Conservation (phyloP, 2,797 vertebrate genomes). For the Arremon aurantiirostris region DNA sequence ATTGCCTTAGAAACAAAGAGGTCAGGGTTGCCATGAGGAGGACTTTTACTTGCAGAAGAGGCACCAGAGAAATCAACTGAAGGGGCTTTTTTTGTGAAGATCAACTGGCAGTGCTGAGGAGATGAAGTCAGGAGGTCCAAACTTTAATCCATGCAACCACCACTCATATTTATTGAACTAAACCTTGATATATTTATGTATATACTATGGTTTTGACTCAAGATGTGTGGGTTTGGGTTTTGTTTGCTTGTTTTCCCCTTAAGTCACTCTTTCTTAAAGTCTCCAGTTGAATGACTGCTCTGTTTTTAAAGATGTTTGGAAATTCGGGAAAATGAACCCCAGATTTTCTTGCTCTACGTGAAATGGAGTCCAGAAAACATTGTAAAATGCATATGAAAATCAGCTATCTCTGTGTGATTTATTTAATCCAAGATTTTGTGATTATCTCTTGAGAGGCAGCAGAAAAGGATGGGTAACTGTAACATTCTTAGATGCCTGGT, state of each 20-base stretch:
- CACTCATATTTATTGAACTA: background rate
- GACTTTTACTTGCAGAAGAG: background rate
- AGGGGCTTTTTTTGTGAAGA: too few relatives aligned
- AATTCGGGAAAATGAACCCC: background rate
- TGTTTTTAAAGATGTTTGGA: background rate
- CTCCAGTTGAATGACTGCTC: background rate
- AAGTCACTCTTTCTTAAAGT: background rate
- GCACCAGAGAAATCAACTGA: background rate
- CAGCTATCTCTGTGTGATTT: background rate
- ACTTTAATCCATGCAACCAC: background rate
- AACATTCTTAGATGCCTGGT: background rate
- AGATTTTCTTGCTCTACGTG: background rate
- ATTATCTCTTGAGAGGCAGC: background rate
- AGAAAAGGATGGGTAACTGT: background rate
- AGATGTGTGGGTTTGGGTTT: background rate
- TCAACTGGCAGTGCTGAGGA: background rate
- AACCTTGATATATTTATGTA: background rate
- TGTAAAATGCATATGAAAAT: background rate
- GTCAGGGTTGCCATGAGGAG: constrained; percentile 33
- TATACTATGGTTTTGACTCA: background rate
- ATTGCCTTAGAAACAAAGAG: constrained; percentile 69
- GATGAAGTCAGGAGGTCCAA: background rate
- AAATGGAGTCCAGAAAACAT: background rate
- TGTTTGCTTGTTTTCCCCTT: background rate
- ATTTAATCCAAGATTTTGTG: background rate